A percentile compares a stretch with the other conserved stretches of the same genome.
phyloP scores from a whole-genome alignment of 2,888 invertebrate genomes.

The Mesorhabditis belari region DNA sequence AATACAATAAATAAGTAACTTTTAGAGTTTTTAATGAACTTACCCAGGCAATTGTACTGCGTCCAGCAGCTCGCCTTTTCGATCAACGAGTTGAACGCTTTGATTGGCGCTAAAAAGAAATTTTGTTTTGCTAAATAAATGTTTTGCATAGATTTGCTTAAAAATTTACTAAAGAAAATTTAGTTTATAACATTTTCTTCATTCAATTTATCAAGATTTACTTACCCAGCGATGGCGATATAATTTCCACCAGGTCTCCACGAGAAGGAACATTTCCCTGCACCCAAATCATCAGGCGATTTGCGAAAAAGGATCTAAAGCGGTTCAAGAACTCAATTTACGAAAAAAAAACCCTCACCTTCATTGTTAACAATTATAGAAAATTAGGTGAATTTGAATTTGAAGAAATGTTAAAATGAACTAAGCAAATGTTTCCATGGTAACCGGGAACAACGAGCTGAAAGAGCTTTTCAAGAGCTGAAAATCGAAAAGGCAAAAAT shows the following conservation, averaged over 20 bases:
- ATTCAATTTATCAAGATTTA: too few species aligned
- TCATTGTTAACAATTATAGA: background rate
- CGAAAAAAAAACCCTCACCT: background rate
- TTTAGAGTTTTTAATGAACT: background rate
- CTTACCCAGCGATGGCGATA: background rate
- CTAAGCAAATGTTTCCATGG: too few species aligned
- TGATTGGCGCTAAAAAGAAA: constrained; percentile 24
- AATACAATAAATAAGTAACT: background rate
- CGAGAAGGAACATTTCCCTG: background rate
- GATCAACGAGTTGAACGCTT: constrained; percentile 38
- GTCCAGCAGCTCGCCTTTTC: constrained; percentile 42
- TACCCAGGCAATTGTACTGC: constrained; percentile 35
- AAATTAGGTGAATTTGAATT: background rate
- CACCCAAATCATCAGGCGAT: background rate
- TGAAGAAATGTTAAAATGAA: background rate
- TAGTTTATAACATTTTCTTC: too few species aligned
- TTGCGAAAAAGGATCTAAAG: background rate
- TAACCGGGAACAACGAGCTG: too few species aligned
- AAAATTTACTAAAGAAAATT: too few species aligned
- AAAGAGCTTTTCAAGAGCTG: too few species aligned
- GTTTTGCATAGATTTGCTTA: too few species aligned
- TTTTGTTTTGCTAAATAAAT: background rate
- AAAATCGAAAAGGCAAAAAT: too few species aligned
- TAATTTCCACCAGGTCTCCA: background rate
- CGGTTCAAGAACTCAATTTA: background rate